Conservation (phyloP, 2,113 vertebrate species). For the Mionectes macconnelli region DNA sequence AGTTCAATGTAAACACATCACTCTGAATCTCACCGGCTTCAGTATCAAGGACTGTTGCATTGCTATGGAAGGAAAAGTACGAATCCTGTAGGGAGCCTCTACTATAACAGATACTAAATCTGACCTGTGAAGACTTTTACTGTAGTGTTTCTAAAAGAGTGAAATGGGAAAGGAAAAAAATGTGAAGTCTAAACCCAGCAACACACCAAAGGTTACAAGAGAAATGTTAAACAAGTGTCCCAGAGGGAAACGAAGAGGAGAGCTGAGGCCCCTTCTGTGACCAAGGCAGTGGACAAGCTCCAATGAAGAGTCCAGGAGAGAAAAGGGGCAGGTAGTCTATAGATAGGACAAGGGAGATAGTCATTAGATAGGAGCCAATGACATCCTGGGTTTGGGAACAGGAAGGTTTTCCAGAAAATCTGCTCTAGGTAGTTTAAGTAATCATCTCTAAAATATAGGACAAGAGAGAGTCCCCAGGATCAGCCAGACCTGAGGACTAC, state of each 20-base stretch:
- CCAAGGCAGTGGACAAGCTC: background rate
- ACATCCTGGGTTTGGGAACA: accelerated
- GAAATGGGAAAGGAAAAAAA: background rate
- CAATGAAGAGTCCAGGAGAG: background rate
- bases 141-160: background rate
- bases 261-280: background rate
- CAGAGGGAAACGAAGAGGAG: background rate
- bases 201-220: background rate
- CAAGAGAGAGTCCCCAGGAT: background rate
- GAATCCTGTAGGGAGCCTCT: background rate
- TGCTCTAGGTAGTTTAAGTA: background rate
- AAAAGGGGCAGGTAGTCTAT: background rate
- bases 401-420: background rate
- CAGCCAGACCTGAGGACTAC: background rate
- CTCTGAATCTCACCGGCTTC: slow-evolving; percentile 25
- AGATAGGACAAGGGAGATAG: background rate
- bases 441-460: background rate
- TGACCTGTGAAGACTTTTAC: background rate
- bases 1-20: slow-evolving; percentile 24
- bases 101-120: background rate
- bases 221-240: background rate
- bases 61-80: background rate
- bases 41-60: background rate
- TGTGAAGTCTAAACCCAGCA: background rate
- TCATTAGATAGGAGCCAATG: background rate